Percentiles rank a stretch among this genome's conserved stretches.
Evolutionary conservation across 2,888 invertebrate genomes (phyloP).

Genomic region (Chrysomela aeneicollis): DNA sequence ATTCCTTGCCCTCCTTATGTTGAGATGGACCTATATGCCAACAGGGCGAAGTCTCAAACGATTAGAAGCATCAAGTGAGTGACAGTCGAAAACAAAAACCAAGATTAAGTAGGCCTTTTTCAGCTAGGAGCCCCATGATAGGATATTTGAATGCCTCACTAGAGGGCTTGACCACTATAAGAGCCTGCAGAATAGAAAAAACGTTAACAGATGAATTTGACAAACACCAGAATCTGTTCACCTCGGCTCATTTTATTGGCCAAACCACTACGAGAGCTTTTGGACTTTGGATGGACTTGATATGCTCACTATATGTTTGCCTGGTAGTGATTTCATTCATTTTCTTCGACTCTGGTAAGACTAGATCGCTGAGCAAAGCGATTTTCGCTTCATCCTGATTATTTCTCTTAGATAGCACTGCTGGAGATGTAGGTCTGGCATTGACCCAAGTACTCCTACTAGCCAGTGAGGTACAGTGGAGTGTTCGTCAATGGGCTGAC

Average conservation of each 20-base stretch:
- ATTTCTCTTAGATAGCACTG: slow-evolving; percentile 42
- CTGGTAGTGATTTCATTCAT: slow-evolving; percentile 44
- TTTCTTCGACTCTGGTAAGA: slow-evolving; percentile 42
- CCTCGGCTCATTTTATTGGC: slow-evolving; percentile 53
- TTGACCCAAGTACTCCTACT: slow-evolving; percentile 81
- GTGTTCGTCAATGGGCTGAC: slow-evolving; percentile 84
- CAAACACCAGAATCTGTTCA: slow-evolving; percentile 56
- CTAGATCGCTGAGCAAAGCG: too few species aligned
- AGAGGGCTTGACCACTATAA: slow-evolving; percentile 57
- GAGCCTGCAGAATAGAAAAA: slow-evolving; percentile 54
- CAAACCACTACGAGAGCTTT: slow-evolving; percentile 52
- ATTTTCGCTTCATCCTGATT: not conserved
- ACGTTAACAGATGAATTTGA: slow-evolving; percentile 55
- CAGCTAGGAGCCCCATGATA: slow-evolving; percentile 57
- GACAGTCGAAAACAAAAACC: not conserved
- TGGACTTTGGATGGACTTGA: slow-evolving; percentile 52
- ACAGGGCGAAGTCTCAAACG: slow-evolving; percentile 80
- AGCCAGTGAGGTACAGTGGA: slow-evolving; percentile 71
- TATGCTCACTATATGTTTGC: slow-evolving; percentile 47
- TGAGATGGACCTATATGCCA: slow-evolving; percentile 59
- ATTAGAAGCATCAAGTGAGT: slow-evolving; percentile 72
- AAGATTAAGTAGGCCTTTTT: slow-evolving; percentile 28
- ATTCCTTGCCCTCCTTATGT: slow-evolving; percentile 43
- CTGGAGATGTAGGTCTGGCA: slow-evolving; percentile 63
- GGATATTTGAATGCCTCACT: slow-evolving; percentile 58